Evolutionary conservation across 2,888 invertebrate genomes (phyloP).

Genomic region (Lepidocyrtinus sp.): DNA sequence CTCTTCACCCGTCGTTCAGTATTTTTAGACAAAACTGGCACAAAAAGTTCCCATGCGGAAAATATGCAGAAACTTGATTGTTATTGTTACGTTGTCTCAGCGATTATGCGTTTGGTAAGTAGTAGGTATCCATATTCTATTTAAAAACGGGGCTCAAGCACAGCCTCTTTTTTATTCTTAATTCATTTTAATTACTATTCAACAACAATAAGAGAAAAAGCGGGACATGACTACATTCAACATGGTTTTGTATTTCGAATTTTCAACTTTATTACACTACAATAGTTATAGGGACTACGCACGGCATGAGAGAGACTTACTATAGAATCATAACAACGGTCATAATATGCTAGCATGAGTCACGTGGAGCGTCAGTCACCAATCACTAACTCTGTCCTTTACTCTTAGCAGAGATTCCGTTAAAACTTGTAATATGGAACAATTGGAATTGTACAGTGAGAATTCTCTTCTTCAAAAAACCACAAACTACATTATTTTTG

Average conservation of each 20-base stretch:
- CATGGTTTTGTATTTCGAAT: not conserved
- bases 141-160: constrained; percentile 12
- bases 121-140: not conserved
- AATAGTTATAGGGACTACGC: not conserved
- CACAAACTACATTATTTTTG: too few species aligned
- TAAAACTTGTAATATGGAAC: too few species aligned
- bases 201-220: constrained; percentile 6
- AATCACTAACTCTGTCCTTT: too few species aligned
- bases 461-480: too few species aligned
- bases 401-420: too few species aligned
- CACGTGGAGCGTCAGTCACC: too few species aligned
- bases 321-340: too few species aligned
- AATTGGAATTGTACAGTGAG: too few species aligned
- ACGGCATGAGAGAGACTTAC: constrained; percentile 10
- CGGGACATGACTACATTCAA: constrained; percentile 8
- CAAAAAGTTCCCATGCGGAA: constrained; percentile 35
- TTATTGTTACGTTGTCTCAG: not conserved
- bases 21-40: constrained; percentile 34
- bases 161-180: not conserved
- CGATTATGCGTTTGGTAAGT: not conserved
- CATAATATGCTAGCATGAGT: too few species aligned
- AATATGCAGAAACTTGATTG: not conserved
- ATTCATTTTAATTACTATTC: constrained; percentile 7
- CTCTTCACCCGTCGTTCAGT: too few species aligned
- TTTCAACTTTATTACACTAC: too few species aligned